phyloP scores from a whole-genome alignment of 2,113 vertebrate species.

The Paralichthys olivaceus region DNA sequence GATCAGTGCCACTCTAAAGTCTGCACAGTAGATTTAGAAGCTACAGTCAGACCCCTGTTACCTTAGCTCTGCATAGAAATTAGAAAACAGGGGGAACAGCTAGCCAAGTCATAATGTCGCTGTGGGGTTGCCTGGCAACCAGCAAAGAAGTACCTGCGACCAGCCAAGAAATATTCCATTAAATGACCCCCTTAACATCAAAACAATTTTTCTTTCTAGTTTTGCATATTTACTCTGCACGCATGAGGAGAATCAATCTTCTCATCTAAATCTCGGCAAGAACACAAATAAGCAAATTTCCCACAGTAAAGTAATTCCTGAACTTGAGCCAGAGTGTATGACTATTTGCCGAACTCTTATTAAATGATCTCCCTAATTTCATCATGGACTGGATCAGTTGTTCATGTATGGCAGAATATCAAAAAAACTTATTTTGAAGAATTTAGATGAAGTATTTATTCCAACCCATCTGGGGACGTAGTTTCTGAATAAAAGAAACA shows the following conservation, averaged over 20 bases:
- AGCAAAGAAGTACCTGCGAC: background rate
- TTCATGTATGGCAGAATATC: background rate
- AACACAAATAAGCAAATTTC: background rate
- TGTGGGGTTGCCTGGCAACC: background rate
- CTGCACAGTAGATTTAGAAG: background rate
- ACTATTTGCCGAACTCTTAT: too few species aligned
- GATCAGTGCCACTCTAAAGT: background rate
- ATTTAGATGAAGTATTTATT: conserved; percentile 22
- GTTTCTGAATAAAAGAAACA: conserved; percentile 5
- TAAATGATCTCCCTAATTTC: background rate
- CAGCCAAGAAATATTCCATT: background rate
- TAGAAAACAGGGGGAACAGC: background rate
- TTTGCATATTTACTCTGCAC: background rate
- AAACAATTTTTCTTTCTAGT: background rate
- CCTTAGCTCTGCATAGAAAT: background rate
- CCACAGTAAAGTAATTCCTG: background rate
- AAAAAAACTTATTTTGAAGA: conserved; percentile 4
- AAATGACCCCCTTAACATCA: background rate
- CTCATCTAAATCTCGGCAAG: background rate
- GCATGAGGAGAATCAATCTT: background rate
- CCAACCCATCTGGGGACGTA: background rate
- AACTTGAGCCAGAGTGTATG: background rate
- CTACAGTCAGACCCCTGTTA: background rate
- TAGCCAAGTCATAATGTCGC: background rate
- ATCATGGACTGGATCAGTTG: background rate